These are phyloP conservation scores for Greenwoodochromis staneri DNA, from an alignment of 2,113 vertebrate genomes.

Conservation along the genomic window DNA sequence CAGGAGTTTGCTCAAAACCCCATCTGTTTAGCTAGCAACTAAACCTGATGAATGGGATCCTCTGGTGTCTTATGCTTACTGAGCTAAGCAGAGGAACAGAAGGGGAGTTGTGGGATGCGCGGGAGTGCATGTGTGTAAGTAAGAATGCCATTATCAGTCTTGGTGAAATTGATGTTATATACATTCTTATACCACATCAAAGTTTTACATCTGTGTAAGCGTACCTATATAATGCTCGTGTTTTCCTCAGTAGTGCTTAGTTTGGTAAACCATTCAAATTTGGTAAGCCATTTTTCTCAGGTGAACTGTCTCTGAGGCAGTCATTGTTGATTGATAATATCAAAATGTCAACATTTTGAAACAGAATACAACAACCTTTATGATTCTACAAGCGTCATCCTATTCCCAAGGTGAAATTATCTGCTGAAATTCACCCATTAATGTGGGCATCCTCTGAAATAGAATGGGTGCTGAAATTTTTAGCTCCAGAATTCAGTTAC, in stretches of 20 bases:
- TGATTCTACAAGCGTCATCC: neutral
- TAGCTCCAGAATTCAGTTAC: neutral
- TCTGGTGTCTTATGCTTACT: constrained; percentile 39
- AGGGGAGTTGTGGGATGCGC: constrained; percentile 7
- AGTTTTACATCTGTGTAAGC: neutral
- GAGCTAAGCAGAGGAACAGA: constrained; percentile 36
- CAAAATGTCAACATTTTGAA: neutral
- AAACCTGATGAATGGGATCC: constrained; percentile 62
- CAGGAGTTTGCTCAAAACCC: constrained; percentile 55
- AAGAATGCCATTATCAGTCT: neutral
- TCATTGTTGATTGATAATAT: neutral
- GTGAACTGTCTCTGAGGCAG: neutral
- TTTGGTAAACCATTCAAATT: neutral
- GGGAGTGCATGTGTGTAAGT: neutral
- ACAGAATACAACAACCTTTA: neutral
- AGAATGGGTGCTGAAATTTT: neutral
- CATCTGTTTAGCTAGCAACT: constrained; percentile 60
- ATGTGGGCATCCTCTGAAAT: neutral
- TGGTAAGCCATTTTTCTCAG: neutral
- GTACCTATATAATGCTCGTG: neutral
- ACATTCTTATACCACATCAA: neutral
- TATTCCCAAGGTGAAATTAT: neutral
- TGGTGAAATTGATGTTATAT: neutral
- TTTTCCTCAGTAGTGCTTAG: neutral
- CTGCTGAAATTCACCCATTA: neutral